Conservation (phyloP, 1,140 invertebrate species). For the Ceratina australensis region DNA sequence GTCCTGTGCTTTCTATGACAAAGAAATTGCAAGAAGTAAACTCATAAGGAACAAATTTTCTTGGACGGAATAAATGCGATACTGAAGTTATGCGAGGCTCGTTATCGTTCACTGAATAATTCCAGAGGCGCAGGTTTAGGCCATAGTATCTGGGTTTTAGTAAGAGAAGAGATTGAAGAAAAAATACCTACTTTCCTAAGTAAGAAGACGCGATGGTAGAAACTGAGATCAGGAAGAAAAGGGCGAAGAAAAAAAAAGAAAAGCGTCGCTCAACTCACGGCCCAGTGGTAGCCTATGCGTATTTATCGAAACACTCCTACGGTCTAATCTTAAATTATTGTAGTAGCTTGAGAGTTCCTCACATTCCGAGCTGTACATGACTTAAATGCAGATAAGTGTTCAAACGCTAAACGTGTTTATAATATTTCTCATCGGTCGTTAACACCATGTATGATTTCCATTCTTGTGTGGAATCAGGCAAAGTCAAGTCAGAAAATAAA, state of each 20-base stretch:
- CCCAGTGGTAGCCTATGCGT: neutral
- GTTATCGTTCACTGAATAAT: slow-evolving; percentile 17
- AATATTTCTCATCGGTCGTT: neutral
- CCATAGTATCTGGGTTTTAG: slow-evolving; percentile 12
- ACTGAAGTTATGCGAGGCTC: slow-evolving; percentile 3
- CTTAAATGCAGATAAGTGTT: slow-evolving; percentile 51
- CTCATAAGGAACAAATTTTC: neutral
- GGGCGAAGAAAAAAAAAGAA: slow-evolving; percentile 10
- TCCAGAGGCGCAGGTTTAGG: too few species aligned
- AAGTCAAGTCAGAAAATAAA: too few species aligned
- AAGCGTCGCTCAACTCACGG: slow-evolving; percentile 16
- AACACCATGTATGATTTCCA: too few species aligned
- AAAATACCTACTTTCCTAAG: slow-evolving; percentile 9
- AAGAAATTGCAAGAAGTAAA: neutral
- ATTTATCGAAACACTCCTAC: slow-evolving; percentile 57
- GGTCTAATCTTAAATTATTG: slow-evolving; percentile 64
- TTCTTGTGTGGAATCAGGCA: too few species aligned
- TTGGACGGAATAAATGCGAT: neutral
- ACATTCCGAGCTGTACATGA: slow-evolving; percentile 64
- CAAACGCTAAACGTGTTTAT: slow-evolving; percentile 22
- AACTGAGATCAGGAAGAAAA: slow-evolving; percentile 39
- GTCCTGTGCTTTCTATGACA: neutral
- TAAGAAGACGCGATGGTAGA: slow-evolving; percentile 3
- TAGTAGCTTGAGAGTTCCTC: slow-evolving; percentile 49
- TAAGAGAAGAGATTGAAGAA: neutral